Evolutionary conservation across 2,888 invertebrate species (phyloP).

Genomic region (Eulithis prunata): DNA sequence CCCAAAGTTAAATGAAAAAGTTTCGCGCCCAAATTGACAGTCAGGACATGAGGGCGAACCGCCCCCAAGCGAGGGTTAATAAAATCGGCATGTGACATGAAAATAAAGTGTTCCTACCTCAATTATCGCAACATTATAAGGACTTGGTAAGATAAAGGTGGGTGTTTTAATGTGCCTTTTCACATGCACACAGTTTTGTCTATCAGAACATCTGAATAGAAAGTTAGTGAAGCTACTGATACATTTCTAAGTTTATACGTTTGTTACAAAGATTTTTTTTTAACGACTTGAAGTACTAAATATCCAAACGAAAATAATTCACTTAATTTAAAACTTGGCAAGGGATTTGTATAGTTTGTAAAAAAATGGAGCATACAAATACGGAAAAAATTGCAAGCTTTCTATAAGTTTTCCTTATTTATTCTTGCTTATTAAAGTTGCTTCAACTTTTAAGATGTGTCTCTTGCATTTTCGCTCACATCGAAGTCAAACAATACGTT

Average conservation of each 20-base stretch:
- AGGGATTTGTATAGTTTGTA: too few species aligned
- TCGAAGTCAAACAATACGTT: constrained; percentile 15
- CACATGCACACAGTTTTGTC: not conserved
- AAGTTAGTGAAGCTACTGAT: too few species aligned
- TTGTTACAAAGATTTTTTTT: too few species aligned
- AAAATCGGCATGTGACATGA: constrained; percentile 62
- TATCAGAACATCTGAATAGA: too few species aligned
- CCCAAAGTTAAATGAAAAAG: constrained; percentile 80
- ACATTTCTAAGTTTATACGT: too few species aligned
- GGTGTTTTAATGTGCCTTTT: not conserved
- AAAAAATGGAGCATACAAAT: too few species aligned
- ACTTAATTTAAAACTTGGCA: too few species aligned
- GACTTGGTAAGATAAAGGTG: constrained; percentile 13
- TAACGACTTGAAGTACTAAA: too few species aligned
- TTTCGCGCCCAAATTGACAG: constrained; percentile 78
- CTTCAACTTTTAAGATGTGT: not conserved
- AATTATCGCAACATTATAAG: constrained; percentile 53
- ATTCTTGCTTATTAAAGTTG: not conserved
- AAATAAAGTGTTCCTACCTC: constrained; percentile 57
- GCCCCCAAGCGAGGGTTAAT: constrained; percentile 56
- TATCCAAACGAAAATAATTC: too few species aligned
- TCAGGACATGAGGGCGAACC: constrained; percentile 56
- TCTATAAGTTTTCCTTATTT: too few species aligned
- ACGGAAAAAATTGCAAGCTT: too few species aligned
- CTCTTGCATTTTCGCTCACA: constrained; percentile 11